Conservation (phyloP, 2,113 vertebrate species). For the western clawed frog (Xenopus tropicalis) region UCB_Xtro_10.0 CM004444.2:40156001-40156500, state of each 20-base stretch:
- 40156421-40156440: slow-evolving; percentile 35
- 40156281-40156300: slow-evolving; percentile 58
- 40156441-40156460: slow-evolving; percentile 49
- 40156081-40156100: slow-evolving; percentile 10
- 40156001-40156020: too few relatives aligned
- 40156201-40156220: slow-evolving; percentile 48
- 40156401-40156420: slow-evolving; percentile 3
- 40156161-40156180: slow-evolving; percentile 51
- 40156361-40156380: slow-evolving; percentile 46
- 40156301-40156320: slow-evolving; percentile 49
- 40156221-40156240: slow-evolving; percentile 55
- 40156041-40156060: not conserved
- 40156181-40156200: slow-evolving; percentile 58
- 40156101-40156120: slow-evolving; percentile 30
- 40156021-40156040: too few relatives aligned
- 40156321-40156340: slow-evolving; percentile 46
- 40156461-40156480: slow-evolving; percentile 62
- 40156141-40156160: slow-evolving; percentile 59
- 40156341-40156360: slow-evolving; percentile 56
- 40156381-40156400: slow-evolving; percentile 39
- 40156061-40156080: slow-evolving; percentile 1
- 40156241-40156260: slow-evolving; percentile 52
- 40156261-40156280: slow-evolving; percentile 45
- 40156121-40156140: slow-evolving; percentile 35
- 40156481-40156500: slow-evolving; percentile 47